These are phyloP conservation scores for Drosophila biarmipes DNA, from an alignment of 1,140 invertebrate genomes.

Conservation along the genomic window DNA sequence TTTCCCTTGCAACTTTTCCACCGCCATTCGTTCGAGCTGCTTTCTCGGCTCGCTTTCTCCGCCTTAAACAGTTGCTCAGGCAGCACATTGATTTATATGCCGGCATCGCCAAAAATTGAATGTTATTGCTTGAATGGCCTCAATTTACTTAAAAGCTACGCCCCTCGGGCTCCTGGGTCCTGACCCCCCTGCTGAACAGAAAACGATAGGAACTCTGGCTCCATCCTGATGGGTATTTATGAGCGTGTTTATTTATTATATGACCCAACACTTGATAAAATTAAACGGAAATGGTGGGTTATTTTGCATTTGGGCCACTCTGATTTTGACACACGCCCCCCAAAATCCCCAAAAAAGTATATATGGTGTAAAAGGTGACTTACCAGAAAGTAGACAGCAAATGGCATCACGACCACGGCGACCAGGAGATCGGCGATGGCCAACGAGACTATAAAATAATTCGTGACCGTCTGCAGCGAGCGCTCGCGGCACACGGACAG, in stretches of 20 bases:
- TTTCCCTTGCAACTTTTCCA: not conserved
- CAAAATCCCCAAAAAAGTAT: not conserved
- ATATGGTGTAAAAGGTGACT: constrained; percentile 84
- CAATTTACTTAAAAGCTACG: constrained; percentile 77
- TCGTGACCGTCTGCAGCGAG: constrained; percentile 96
- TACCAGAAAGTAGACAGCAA: constrained; percentile 98
- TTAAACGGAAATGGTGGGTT: constrained; percentile 73
- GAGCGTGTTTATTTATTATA: constrained; percentile 78
- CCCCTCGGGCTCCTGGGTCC: not conserved
- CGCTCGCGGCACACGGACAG: constrained; percentile 95
- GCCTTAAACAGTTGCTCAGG: constrained; percentile 1
- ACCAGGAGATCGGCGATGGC: constrained; percentile 99
- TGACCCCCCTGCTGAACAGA: not conserved
- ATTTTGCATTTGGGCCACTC: constrained; percentile 76
- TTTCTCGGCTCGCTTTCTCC: not conserved
- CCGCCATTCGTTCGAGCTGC: not conserved
- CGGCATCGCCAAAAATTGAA: constrained; percentile 76
- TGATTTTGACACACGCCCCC: constrained; percentile 53
- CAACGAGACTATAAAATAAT: constrained; percentile 99
- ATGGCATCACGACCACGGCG: constrained; percentile 98
- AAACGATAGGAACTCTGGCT: not conserved
- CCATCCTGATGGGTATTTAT: constrained; percentile 59
- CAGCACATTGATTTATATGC: constrained; percentile 74
- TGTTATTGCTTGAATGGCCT: constrained; percentile 80
- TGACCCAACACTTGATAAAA: constrained; percentile 79